These are phyloP conservation scores for Arctia plantaginis DNA, from an alignment of 2,888 invertebrate species.

Conservation along the genomic window DNA sequence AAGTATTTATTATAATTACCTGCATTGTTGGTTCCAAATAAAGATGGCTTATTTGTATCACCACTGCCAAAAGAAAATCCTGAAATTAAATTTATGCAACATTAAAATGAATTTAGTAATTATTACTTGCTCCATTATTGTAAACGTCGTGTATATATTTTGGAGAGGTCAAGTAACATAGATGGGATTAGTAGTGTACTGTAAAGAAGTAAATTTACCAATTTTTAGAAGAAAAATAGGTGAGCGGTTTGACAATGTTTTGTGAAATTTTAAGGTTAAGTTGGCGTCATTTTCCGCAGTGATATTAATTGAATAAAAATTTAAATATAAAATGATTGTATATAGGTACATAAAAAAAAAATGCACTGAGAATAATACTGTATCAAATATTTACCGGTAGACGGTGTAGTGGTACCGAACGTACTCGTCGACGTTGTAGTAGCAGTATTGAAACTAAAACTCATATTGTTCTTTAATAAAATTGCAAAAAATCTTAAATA, in stretches of 20 bases:
- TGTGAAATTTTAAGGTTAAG: background rate
- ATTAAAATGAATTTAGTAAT: background rate
- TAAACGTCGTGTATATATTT: too few species aligned
- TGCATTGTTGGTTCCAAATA: slow-evolving; percentile 63
- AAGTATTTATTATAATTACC: slow-evolving; percentile 45
- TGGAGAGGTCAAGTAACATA: background rate
- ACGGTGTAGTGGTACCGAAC: slow-evolving; percentile 70
- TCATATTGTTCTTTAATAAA: slow-evolving; percentile 60
- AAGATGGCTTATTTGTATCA: slow-evolving; percentile 72
- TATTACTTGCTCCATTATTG: background rate
- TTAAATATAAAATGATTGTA: background rate
- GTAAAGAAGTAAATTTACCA: background rate
- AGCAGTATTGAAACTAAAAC: slow-evolving; percentile 68
- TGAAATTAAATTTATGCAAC: slow-evolving; percentile 44
- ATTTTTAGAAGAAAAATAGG: background rate
- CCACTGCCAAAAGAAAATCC: slow-evolving; percentile 77
- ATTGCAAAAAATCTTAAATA: slow-evolving; percentile 11
- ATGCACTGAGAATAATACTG: background rate
- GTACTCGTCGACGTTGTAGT: slow-evolving; percentile 70
- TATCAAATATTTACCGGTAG: slow-evolving; percentile 61
- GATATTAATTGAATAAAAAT: background rate
- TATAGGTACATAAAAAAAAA: too few species aligned
- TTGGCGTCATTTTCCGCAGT: background rate
- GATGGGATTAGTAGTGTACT: background rate
- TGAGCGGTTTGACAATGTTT: background rate